Percentiles rank a stretch among this genome's conserved stretches.
Conservation (phyloP, 2,797 vertebrate genomes). For the Acanthornis magna region DNA sequence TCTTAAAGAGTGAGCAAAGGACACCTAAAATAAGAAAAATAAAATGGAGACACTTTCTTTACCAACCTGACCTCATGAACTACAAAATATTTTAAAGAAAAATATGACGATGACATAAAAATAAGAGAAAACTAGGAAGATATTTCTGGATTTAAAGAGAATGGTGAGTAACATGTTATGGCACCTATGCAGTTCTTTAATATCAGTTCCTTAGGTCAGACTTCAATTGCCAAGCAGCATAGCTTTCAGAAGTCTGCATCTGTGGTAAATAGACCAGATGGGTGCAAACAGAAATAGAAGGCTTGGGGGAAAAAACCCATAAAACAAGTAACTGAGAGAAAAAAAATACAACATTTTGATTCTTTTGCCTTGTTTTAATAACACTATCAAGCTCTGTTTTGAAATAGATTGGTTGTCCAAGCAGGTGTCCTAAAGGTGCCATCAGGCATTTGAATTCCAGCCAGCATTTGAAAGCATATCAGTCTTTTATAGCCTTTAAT, state of each 20-base stretch:
- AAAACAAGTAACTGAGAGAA: neutral
- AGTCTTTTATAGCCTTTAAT: conserved; percentile 57
- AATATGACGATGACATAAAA: neutral
- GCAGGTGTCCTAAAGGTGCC: conserved; percentile 57
- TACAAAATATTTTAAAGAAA: neutral
- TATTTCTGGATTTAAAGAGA: neutral
- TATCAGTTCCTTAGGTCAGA: conserved; percentile 38
- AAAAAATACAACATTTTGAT: neutral
- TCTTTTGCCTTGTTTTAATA: conserved; percentile 57
- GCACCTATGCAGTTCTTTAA: neutral
- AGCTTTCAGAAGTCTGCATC: conserved; percentile 62
- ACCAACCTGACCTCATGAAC: neutral
- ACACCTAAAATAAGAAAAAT: neutral
- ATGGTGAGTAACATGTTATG: neutral
- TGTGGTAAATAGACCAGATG: conserved; percentile 68
- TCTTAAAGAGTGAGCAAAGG: neutral
- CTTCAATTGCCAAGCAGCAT: conserved; percentile 47
- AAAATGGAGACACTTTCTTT: neutral
- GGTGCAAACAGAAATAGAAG: conserved; percentile 65
- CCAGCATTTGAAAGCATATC: conserved; percentile 49
- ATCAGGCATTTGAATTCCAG: conserved; percentile 44
- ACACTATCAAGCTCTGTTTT: conserved; percentile 45
- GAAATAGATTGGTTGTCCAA: conserved; percentile 32
- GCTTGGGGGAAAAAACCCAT: neutral
- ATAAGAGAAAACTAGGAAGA: neutral